phyloP scores from a whole-genome alignment of 2,113 vertebrate species.

The Gnathochromis pfefferi region DNA sequence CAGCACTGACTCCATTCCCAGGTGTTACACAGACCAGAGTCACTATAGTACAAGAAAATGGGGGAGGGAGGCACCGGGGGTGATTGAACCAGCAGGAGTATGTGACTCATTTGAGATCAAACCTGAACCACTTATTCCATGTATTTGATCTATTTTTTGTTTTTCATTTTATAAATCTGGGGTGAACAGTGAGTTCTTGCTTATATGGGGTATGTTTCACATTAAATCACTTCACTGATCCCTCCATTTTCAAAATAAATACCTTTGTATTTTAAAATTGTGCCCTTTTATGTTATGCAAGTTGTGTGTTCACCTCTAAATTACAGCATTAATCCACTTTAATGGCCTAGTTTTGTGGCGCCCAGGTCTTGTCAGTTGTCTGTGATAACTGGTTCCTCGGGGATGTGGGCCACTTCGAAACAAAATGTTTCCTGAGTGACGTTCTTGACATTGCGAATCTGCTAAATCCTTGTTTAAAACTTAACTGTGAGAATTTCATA shows the following conservation, averaged over 20 bases:
- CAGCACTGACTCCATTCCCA: slow-evolving; percentile 68
- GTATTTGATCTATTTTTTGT: not conserved
- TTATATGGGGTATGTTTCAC: not conserved
- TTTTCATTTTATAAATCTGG: not conserved
- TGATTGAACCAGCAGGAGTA: not conserved
- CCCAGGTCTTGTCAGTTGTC: slow-evolving; percentile 49
- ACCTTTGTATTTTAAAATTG: not conserved
- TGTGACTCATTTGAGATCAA: not conserved
- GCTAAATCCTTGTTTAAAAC: slow-evolving; percentile 16
- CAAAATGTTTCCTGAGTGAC: slow-evolving; percentile 51
- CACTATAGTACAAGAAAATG: not conserved
- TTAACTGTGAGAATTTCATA: not conserved
- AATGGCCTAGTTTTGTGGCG: slow-evolving; percentile 56
- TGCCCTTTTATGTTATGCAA: not conserved
- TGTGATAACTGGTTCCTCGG: slow-evolving; percentile 49
- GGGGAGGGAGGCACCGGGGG: not conserved
- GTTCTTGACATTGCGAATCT: slow-evolving; percentile 12
- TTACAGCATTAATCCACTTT: slow-evolving; percentile 63
- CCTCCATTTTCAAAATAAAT: not conserved
- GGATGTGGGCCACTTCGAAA: slow-evolving; percentile 58
- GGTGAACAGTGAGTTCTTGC: not conserved
- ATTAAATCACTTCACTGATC: not conserved
- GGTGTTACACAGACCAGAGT: slow-evolving; percentile 43
- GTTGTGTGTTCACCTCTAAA: slow-evolving; percentile 45
- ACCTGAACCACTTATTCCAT: not conserved